A percentile compares a stretch with the other conserved stretches of the same genome.
phyloP scores from a whole-genome alignment of 2,113 vertebrate species.

The Sebastes fasciatus region DNA sequence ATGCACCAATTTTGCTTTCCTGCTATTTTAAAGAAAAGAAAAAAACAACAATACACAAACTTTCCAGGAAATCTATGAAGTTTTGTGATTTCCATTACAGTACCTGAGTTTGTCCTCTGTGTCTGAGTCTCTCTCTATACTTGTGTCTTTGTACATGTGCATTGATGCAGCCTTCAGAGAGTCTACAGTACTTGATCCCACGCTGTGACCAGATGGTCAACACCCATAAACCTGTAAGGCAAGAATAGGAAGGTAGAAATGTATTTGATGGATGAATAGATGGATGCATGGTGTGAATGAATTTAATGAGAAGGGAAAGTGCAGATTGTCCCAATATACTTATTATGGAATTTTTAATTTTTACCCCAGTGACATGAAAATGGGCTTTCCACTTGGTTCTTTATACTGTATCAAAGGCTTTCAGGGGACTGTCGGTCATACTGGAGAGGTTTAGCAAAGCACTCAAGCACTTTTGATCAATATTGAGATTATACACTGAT shows the following conservation, averaged over 20 bases:
- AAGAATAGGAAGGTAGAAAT: background rate
- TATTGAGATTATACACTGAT: too few species aligned
- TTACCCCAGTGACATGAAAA: background rate
- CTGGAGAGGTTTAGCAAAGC: background rate
- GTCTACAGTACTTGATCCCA: background rate
- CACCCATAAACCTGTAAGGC: background rate
- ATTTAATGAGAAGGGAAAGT: background rate
- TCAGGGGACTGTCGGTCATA: background rate
- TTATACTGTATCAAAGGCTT: background rate
- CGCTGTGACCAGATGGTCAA: background rate
- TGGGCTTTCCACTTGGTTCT: background rate
- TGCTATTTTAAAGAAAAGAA: background rate
- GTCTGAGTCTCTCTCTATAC: background rate
- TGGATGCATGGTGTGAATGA: background rate
- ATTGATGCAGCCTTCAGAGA: background rate
- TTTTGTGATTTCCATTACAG: background rate
- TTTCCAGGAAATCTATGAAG: background rate
- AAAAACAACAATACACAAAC: background rate
- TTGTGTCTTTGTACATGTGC: background rate
- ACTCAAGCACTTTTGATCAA: too few species aligned
- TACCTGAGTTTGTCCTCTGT: background rate
- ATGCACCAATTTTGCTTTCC: background rate
- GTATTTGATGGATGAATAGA: background rate
- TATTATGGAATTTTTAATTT: slow-evolving; percentile 5
- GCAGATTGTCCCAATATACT: background rate